Conservation (phyloP, 53 echinoderm and acorn worm species). For the Crossaster papposus region DNA sequence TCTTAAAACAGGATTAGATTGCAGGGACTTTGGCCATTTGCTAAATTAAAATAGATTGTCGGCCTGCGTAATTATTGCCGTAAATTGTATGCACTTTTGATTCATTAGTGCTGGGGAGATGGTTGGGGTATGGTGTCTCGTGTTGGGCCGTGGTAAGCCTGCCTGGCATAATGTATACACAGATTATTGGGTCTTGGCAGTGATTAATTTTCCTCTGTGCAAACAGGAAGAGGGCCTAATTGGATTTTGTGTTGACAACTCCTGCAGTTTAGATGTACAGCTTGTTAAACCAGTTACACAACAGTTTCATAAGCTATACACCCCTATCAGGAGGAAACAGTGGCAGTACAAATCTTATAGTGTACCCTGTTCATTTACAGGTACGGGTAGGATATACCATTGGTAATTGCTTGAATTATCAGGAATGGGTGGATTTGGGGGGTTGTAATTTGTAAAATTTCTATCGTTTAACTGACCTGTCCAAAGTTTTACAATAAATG, state of each 20-base stretch:
- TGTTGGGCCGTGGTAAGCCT: background rate
- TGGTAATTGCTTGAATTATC: too few species aligned
- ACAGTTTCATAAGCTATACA: background rate
- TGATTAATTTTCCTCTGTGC: conserved; percentile 56
- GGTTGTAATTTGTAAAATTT: too few species aligned
- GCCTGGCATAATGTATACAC: background rate
- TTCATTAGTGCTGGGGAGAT: conserved; percentile 38
- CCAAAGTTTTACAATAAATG: too few species aligned
- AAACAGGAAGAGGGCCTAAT: conserved; percentile 55
- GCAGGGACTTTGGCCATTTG: conserved; percentile 48
- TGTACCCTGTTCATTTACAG: too few species aligned
- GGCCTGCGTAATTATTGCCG: conserved; percentile 40
- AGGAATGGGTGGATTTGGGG: too few species aligned
- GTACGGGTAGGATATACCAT: too few species aligned
- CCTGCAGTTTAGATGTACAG: conserved; percentile 9
- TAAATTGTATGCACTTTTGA: conserved; percentile 30
- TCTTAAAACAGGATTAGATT: conserved; percentile 24
- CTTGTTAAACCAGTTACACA: conserved; percentile 11
- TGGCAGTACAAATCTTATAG: background rate
- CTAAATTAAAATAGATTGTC: conserved; percentile 38
- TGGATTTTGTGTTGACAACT: conserved; percentile 57
- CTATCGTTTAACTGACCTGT: too few species aligned
- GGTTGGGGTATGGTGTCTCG: conserved; percentile 20
- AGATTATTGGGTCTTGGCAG: conserved; percentile 44
- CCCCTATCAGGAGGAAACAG: background rate